Conservation (phyloP, 2,113 vertebrate species). For the Pomatorhinus ruficollis region DNA sequence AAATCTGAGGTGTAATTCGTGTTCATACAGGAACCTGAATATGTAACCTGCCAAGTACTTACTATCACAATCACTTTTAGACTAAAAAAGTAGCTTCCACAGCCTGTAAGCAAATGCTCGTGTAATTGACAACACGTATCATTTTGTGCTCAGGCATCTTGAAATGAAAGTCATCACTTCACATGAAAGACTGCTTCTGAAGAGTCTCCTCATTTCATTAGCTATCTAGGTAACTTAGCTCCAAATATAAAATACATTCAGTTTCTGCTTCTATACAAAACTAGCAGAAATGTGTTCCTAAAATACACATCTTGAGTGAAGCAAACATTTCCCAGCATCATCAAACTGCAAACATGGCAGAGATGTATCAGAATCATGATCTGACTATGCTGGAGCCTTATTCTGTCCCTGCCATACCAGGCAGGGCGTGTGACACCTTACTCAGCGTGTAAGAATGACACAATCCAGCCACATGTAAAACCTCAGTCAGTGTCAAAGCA, state of each 20-base stretch:
- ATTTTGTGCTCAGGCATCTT: neutral
- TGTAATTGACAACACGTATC: constrained; percentile 13
- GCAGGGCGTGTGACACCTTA: neutral
- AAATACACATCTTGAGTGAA: neutral
- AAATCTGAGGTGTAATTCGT: neutral
- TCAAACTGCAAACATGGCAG: neutral
- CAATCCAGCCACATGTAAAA: neutral
- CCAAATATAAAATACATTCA: neutral
- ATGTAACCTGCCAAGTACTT: neutral
- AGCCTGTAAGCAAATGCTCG: neutral
- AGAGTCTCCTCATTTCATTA: neutral
- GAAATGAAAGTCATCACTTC: neutral
- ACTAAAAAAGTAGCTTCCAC: neutral
- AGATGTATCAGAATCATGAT: neutral
- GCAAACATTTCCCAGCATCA: neutral
- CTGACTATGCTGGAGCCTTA: neutral
- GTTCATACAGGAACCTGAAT: neutral
- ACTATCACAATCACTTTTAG: neutral
- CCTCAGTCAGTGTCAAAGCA: neutral
- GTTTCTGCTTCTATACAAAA: neutral
- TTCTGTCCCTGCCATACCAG: neutral
- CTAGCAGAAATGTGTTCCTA: neutral
- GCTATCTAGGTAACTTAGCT: neutral
- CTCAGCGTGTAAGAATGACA: neutral
- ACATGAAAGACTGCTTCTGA: neutral